These are phyloP conservation scores for Choristoneura rosaceana DNA, from an alignment of 2,888 invertebrate species.

Conservation along the genomic window DNA sequence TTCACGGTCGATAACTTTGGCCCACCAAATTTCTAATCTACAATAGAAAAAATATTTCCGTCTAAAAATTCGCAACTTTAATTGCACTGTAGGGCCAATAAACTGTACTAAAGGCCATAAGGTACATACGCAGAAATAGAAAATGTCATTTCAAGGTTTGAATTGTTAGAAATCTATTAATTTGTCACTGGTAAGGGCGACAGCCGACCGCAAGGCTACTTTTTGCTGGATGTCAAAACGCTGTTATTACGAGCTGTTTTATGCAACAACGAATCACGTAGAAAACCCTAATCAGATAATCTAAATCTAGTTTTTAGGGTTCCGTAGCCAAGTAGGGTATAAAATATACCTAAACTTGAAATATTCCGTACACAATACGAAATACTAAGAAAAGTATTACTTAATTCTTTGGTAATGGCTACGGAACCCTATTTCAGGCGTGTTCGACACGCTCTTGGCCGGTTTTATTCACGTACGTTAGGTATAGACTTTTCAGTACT, in stretches of 20 bases:
- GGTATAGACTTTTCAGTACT: no score
- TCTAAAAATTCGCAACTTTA: constrained; percentile 42
- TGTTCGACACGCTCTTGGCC: no score
- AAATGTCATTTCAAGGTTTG: constrained; percentile 68
- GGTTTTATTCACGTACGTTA: no score
- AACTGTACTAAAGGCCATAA: constrained; percentile 46
- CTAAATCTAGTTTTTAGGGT: not conserved
- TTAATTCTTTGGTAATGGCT: no score
- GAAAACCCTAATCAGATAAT: constrained; percentile 27
- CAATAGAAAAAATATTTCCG: constrained; percentile 28
- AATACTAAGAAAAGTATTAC: no score
- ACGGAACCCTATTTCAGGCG: no score
- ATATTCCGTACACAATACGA: no score
- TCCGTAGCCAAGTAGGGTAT: no score
- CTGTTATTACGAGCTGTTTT: constrained; percentile 51
- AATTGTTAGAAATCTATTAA: constrained; percentile 69
- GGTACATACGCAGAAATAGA: constrained; percentile 54
- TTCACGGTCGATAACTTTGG: constrained; percentile 31
- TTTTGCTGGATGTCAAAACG: constrained; percentile 73
- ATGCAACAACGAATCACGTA: constrained; percentile 56
- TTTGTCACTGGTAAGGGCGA: constrained; percentile 68
- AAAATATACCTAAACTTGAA: no score
- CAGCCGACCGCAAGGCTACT: constrained; percentile 70
- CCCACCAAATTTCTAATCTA: constrained; percentile 12
- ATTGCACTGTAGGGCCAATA: constrained; percentile 47